Evolutionary conservation across 2,797 vertebrate species (phyloP).

Genomic region (Acestrorhynchus altus): DNA sequence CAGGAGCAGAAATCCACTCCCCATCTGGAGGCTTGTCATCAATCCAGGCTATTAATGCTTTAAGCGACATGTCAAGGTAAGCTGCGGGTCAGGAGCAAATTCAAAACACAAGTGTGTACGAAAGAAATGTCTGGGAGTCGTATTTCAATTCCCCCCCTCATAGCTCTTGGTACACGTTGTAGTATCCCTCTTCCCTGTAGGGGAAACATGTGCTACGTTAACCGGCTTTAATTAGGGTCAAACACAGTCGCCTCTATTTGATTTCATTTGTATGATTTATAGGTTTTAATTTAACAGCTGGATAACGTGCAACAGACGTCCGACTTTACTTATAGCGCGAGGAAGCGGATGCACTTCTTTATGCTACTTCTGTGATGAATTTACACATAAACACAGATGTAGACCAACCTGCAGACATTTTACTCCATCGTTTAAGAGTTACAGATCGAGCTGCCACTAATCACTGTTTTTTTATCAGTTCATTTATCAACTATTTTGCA

Average conservation of each 20-base stretch:
- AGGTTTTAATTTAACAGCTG: slow-evolving; percentile 80
- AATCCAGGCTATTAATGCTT: slow-evolving; percentile 48
- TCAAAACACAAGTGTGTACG: slow-evolving; percentile 39
- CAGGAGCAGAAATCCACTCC: background rate
- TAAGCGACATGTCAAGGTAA: slow-evolving; percentile 45
- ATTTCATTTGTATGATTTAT: slow-evolving; percentile 84
- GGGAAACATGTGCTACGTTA: slow-evolving; percentile 42
- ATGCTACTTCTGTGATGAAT: background rate
- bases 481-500: no score
- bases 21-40: slow-evolving; percentile 11
- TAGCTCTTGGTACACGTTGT: slow-evolving; percentile 29
- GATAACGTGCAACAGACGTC: slow-evolving; percentile 75
- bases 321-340: slow-evolving; percentile 68
- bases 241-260: slow-evolving; percentile 75
- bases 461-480: no score
- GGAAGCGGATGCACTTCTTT: slow-evolving; percentile 59
- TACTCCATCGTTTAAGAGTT: no score
- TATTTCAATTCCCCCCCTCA: background rate
- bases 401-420: background rate
- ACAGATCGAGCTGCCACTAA: no score
- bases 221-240: slow-evolving; percentile 76
- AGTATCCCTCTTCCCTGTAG: slow-evolving; percentile 24
- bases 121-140: background rate
- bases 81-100: slow-evolving; percentile 46
- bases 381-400: slow-evolving; percentile 21